These are phyloP conservation scores for Megalonaias nervosa DNA, from an alignment of 1,140 invertebrate genomes.

Conservation along the genomic window DNA sequence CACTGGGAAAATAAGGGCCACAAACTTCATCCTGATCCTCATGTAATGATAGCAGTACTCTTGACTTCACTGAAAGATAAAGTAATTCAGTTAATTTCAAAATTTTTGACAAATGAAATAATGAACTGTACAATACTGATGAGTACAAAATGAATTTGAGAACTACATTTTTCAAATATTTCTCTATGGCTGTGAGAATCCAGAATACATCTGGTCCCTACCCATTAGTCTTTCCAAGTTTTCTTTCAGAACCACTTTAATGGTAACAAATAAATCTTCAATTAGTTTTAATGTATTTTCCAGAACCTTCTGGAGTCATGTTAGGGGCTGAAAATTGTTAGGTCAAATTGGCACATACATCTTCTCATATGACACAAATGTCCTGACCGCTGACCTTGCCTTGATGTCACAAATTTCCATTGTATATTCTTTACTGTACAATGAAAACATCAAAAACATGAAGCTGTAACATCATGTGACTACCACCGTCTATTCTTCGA, in stretches of 20 bases:
- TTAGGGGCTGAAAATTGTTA: too few species aligned
- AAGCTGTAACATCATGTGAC: too few species aligned
- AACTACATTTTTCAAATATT: not conserved
- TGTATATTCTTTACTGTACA: too few species aligned
- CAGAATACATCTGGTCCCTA: not conserved
- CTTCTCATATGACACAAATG: too few species aligned
- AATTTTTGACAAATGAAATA: not conserved
- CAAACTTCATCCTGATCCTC: conserved; percentile 52
- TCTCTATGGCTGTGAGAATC: not conserved
- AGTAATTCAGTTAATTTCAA: conserved; percentile 18
- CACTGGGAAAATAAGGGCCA: conserved; percentile 41
- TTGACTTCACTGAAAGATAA: conserved; percentile 60
- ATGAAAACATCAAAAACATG: too few species aligned
- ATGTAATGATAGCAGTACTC: conserved; percentile 60
- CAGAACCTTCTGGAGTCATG: too few species aligned
- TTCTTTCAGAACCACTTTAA: not conserved
- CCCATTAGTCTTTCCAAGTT: not conserved
- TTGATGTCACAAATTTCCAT: too few species aligned
- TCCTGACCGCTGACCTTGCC: too few species aligned
- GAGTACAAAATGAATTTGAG: not conserved
- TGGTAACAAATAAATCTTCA: too few species aligned
- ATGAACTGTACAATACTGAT: not conserved
- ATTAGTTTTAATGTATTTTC: too few species aligned
- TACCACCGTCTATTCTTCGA: too few species aligned
- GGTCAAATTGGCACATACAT: too few species aligned